Conservation (phyloP, 2,888 invertebrate species). For the Machimus rusticus region DNA sequence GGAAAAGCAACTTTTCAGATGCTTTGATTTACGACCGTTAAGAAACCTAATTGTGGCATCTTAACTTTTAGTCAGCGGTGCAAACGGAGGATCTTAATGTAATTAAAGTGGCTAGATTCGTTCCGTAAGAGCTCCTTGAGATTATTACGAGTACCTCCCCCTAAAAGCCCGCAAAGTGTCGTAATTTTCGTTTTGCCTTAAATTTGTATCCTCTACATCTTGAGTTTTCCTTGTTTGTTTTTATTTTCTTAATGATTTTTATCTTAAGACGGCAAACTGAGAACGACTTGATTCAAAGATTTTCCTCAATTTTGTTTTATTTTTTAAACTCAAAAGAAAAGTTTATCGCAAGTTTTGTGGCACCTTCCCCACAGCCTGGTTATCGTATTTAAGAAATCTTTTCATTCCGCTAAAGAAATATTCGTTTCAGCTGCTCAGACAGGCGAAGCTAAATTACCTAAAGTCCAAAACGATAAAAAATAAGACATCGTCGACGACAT, state of each 20-base stretch:
- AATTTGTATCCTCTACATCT: not conserved
- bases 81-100: constrained; percentile 10
- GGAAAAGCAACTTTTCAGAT: not conserved
- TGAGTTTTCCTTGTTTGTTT: not conserved
- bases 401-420: not conserved
- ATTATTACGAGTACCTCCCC: constrained; percentile 1
- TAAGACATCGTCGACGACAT: not conserved
- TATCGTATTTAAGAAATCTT: not conserved
- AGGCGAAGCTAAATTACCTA: not conserved
- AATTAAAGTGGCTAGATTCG: constrained; percentile 28
- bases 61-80: not conserved
- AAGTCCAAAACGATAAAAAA: not conserved
- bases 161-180: constrained; percentile 11
- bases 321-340: not conserved
- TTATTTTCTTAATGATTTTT: not conserved
- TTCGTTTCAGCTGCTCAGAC: not conserved
- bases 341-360: not conserved
- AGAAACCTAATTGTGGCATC: not conserved
- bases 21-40: constrained; percentile 8
- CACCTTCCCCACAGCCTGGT: not conserved
- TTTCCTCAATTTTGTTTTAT: not conserved
- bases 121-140: not conserved
- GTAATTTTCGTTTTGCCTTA: constrained; percentile 8
- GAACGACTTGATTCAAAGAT: not conserved
- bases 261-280: not conserved